Conservation (phyloP, 2,797 vertebrate genomes). For the Tapera naevia region DNA sequence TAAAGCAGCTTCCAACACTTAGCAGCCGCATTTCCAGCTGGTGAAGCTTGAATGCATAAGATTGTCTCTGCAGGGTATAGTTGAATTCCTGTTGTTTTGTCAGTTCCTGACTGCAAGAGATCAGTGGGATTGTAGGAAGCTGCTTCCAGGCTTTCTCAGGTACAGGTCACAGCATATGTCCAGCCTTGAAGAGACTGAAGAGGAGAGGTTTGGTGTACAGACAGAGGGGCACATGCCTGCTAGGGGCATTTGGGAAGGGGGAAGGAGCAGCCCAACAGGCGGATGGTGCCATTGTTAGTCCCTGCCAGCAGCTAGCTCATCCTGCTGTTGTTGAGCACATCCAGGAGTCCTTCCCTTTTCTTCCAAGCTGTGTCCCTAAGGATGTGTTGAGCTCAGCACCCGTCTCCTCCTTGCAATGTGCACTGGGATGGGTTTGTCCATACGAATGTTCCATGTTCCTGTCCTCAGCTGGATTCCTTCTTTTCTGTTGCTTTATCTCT, state of each 20-base stretch:
- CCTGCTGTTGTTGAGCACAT: background rate
- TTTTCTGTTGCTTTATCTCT: background rate
- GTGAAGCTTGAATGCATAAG: background rate
- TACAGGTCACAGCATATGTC: background rate
- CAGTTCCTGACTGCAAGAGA: background rate
- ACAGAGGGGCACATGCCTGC: background rate
- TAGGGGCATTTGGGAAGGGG: background rate
- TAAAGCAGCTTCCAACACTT: background rate
- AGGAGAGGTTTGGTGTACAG: background rate
- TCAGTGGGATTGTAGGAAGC: background rate
- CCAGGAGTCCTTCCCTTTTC: background rate
- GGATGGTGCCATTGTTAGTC: background rate
- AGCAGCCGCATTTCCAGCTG: background rate
- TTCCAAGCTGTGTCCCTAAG: background rate
- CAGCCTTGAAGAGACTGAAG: background rate
- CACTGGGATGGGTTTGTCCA: background rate
- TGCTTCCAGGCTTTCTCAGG: background rate
- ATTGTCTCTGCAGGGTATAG: background rate
- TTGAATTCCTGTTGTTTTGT: background rate
- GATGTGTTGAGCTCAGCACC: background rate
- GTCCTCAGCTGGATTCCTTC: conserved; percentile 1
- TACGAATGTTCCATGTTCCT: background rate
- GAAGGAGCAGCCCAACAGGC: background rate
- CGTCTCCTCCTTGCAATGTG: background rate
- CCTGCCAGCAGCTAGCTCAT: conserved; percentile 12